Evolutionary conservation across 2,888 invertebrate genomes (phyloP), one percentile per base, ranked within the genome.

Genomic region (Pogonocherus hispidulus): DNA sequence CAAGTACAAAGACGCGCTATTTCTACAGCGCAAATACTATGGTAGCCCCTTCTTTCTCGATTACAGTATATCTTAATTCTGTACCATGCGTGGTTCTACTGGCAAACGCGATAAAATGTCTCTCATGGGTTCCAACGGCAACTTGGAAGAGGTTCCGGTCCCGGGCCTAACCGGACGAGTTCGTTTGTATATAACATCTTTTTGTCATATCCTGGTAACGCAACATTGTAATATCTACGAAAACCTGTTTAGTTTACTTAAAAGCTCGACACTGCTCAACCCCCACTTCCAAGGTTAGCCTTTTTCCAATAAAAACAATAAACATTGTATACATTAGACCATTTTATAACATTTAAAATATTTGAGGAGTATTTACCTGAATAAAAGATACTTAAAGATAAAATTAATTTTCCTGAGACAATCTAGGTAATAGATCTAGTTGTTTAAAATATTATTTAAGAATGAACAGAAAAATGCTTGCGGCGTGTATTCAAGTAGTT

Each of bases 1-100:
- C 66, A 16, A 66, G 27, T 5, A 69, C 44, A 9, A 69, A 63
- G 6, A 51, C 35, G 18, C 63, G 27, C 60, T 62, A 69, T 22
- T 62, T 55, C 8, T 20, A 5, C 0, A 62, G 32, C 1, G 63
- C 65, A 41, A 22, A 51, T 1, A 66, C 27, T 1, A 69, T 20
- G 3, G 59, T 66, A 1, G 9, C 16, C 0, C 44, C 49, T 32
- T 70, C 59, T 37, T 70, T 66, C 20, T 67, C 70, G 3, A 63
- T 70, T 0, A 44, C 27, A 0, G 59, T 63, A 49, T 70, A 70
- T 5, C 35, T 5, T 8, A 63, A n/a, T 54, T 70, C 51, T 2
- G 51, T 5, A 5, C 41, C 56, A 6, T 32, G 32, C 11, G 65
- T 18, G 0, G 51, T 55, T 3, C 54, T 16, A 44, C 60, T 65